These are phyloP conservation scores for Anhinga anhinga DNA, from an alignment of 2,113 vertebrate species.

Conservation along the genomic window DNA sequence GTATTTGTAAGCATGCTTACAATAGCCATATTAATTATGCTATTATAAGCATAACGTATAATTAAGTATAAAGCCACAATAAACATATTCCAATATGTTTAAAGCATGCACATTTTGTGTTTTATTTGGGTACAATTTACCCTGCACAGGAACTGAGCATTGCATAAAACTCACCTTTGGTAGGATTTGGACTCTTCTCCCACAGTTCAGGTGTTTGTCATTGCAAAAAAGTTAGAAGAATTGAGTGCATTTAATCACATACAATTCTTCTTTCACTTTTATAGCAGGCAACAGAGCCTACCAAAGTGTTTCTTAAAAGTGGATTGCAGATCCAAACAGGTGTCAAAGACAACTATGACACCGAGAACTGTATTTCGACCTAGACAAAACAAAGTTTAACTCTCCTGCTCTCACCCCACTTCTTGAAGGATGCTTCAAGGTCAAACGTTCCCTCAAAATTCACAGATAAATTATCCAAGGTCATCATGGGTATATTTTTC, in stretches of 20 bases:
- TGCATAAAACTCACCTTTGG: neutral
- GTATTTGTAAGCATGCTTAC: neutral
- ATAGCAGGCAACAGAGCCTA: neutral
- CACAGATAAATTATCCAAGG: neutral
- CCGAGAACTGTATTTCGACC: neutral
- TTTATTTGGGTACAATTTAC: neutral
- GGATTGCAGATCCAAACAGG: neutral
- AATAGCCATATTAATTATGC: no score
- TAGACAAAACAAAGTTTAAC: neutral
- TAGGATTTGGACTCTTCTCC: neutral
- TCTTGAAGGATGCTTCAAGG: neutral
- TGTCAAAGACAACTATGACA: neutral
- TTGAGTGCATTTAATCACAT: neutral
- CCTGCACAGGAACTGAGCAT: neutral
- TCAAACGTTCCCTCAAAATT: neutral
- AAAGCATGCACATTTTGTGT: neutral
- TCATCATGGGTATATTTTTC: neutral
- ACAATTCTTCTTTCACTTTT: neutral
- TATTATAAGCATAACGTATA: no score
- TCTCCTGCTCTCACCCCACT: neutral
- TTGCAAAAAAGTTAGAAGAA: neutral
- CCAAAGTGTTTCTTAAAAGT: neutral
- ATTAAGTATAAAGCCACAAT: no score
- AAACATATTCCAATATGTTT: neutral
- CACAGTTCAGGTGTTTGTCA: neutral